phyloP scores from a whole-genome alignment of 2,797 vertebrate species.

The Tolypeutes matacus region DNA sequence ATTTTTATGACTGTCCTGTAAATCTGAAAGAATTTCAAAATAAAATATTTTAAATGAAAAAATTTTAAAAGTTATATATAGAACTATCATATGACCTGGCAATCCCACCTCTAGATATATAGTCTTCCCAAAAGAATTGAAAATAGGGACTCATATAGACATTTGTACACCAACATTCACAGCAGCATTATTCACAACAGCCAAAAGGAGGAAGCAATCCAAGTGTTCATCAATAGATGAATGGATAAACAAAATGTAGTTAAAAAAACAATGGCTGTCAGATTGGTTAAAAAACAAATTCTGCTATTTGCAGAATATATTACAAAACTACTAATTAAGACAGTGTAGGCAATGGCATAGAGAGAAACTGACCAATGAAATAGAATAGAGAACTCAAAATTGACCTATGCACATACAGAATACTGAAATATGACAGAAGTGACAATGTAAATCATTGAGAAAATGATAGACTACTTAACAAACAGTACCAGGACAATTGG shows the following conservation, averaged over 20 bases:
- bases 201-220: not conserved
- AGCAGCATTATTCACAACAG: not conserved
- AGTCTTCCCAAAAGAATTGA: no score
- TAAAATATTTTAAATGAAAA: no score
- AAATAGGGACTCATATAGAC: no score
- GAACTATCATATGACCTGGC: no score
- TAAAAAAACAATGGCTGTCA: constrained; percentile 28
- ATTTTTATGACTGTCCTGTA: no score
- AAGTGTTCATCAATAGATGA: no score
- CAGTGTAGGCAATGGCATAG: not conserved
- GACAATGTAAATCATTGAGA: not conserved
- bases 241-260: not conserved
- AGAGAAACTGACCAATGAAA: not conserved
- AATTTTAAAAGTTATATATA: no score
- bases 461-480: not conserved
- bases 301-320: not conserved
- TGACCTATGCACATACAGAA: not conserved
- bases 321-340: not conserved
- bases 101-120: no score
- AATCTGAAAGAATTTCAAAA: no score
- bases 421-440: not conserved
- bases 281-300: not conserved
- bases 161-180: no score
- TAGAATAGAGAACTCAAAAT: constrained; percentile 4
- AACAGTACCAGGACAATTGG: not conserved